phyloP scores from a whole-genome alignment of 2,888 invertebrate genomes.

The Chrysomela aeneicollis region DNA sequence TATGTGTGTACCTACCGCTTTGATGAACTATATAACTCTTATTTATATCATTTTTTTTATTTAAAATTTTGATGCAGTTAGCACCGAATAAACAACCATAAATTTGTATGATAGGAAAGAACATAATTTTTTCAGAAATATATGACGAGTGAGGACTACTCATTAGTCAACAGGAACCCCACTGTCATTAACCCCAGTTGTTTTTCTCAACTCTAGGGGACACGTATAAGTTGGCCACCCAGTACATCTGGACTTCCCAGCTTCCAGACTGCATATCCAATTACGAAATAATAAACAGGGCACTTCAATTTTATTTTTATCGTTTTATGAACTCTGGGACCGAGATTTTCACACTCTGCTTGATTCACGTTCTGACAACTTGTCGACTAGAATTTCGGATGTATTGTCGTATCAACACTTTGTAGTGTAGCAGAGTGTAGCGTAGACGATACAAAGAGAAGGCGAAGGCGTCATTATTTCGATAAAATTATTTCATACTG shows the following conservation, averaged over 20 bases:
- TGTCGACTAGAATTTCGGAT: neutral
- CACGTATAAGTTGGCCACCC: neutral
- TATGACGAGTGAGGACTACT: too few species aligned
- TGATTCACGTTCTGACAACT: neutral
- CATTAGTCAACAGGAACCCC: too few species aligned
- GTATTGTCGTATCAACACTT: neutral
- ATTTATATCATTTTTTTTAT: too few species aligned
- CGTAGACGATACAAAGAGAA: neutral
- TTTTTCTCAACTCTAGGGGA: too few species aligned
- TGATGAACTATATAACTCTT: too few species aligned
- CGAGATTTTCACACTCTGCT: slow-evolving; percentile 8
- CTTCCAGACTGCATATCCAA: slow-evolving; percentile 32
- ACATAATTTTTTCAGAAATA: too few species aligned
- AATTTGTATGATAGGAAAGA: too few species aligned
- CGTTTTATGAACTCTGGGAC: slow-evolving; percentile 9
- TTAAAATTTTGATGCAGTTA: too few species aligned
- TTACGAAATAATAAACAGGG: slow-evolving; percentile 29
- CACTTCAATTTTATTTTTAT: slow-evolving; percentile 18
- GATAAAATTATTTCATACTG: neutral
- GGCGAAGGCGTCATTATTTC: neutral
- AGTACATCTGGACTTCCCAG: slow-evolving; percentile 26
- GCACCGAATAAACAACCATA: too few species aligned
- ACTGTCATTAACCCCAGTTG: too few species aligned
- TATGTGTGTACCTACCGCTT: too few species aligned
- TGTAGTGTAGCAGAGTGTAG: neutral